phyloP scores from a whole-genome alignment of 2,113 vertebrate species.

The Stegostoma tigrinum region DNA sequence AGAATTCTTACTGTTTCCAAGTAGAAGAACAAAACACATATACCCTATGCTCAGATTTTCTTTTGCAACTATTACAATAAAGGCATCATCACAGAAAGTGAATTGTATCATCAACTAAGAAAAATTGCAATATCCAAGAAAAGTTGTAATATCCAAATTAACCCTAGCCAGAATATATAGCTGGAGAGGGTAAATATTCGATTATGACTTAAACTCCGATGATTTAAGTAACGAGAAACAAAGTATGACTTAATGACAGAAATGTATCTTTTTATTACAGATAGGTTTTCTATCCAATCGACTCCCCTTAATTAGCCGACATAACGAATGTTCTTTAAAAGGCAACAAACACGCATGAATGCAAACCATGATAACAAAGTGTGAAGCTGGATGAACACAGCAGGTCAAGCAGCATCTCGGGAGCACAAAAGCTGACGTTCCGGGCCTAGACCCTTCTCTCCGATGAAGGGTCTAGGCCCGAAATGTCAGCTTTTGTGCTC shows the following conservation, averaged over 20 bases:
- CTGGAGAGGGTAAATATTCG: neutral
- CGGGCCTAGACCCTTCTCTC: too few relatives aligned
- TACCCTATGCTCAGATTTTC: too few relatives aligned
- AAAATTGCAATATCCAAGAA: neutral
- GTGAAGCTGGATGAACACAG: too few relatives aligned
- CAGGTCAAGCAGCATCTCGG: too few relatives aligned
- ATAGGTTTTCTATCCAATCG: too few relatives aligned
- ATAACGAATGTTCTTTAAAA: neutral
- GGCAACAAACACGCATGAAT: neutral
- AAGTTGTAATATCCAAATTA: neutral
- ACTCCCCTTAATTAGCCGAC: neutral
- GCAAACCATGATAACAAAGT: too few relatives aligned
- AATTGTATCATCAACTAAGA: neutral
- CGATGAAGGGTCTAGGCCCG: too few relatives aligned
- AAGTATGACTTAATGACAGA: neutral
- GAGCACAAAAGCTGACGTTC: too few relatives aligned
- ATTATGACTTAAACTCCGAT: neutral
- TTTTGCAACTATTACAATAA: neutral
- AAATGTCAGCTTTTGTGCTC: too few relatives aligned
- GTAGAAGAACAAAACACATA: conserved; percentile 1
- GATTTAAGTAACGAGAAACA: neutral
- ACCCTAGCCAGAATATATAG: neutral
- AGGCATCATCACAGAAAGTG: neutral
- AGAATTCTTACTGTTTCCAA: neutral
- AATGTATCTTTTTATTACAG: neutral